Evolutionary conservation across 1,140 invertebrate species (phyloP), one percentile per base, ranked within the genome.

Genomic region (Pectinophora gossypiella): DNA sequence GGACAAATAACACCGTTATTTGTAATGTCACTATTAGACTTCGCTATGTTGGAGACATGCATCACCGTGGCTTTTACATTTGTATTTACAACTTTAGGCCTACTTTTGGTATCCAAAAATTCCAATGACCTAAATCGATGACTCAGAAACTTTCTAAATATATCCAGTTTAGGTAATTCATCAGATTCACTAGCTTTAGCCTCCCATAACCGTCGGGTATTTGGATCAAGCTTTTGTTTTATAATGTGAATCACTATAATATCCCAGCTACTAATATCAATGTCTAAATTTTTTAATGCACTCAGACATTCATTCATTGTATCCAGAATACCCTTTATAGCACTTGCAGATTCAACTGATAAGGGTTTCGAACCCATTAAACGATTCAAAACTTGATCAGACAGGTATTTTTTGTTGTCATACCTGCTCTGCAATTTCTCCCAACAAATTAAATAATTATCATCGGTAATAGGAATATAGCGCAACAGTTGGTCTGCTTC

Each of bases 111-210:
- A n/a, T 65, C 54, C n/a, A 65, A 9, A 42, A 51, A 54, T 53
- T 65, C 55, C 16, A 65, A 35, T 4, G 62, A 38, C 20, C 59
- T 23, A 54, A 47, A 64, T 18, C 51, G 23, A 20, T 32, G 48
- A 42, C 35, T 53, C n/a, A 65, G 16, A 56, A 65, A 65, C 6
- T 51, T 20, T 16, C 56, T 23, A 36, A 65, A 65, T 50, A 57
- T 44, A 15, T 23, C 15, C 27, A 54, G 56, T 42, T 49, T 59
- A 9, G 63, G 59, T 19, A 65, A 55, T 5, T 44, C 35, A 40
- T 61, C 53, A 12, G 50, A 42, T 12, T 27, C 23, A 12, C 23
- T 27, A 5, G 12, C 23, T 12, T 27, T 27, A 6, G 12, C 5
- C 48, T 64, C 52, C 58, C 62, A 64, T 21, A 59, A 59, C 19